Base-by-base conservation (phyloP, 1,140 invertebrate genomes). In the Atta colombica region DNA sequence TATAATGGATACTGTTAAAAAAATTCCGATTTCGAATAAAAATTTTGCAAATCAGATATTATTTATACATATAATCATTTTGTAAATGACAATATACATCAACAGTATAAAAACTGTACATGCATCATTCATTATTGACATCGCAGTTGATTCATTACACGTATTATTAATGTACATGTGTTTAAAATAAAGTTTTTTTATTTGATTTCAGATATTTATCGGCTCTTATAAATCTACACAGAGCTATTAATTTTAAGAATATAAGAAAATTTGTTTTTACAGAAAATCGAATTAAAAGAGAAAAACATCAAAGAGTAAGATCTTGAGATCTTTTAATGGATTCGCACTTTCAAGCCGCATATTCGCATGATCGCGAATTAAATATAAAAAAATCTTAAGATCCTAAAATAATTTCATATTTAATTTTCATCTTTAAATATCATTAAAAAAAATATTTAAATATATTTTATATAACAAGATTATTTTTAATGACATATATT, bases 261-360 rank as follows among this genome's bases (percentile, higher is more conserved):
- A 14, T n/a, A 28, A 65, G 8, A 6, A 31, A 75, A 39, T n/a
- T 58, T 14, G 21, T 18, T 21, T 51, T 7, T 63, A 60, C 72
- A 95, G 92, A 95, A 95, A 93, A 95, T 95, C 49, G 96, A 96
- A 89, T 93, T 94, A 2, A 95, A 96, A 81, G 95, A 96, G 75
- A 95, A 96, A 87, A 81, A 93, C 66, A 94, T 94, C 89, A 95
- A 97, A 71, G 95, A 96, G 55, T 25, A 0, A 25, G 25, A 25
- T 96, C 97, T 88, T 97, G 96, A 96, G 96, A 97, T 75, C 95
- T 95, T 61, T 93, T 96, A 68, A 94, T 95, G 82, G 95, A 95
- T 45, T 96, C 96, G 55, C 95, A 96, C 68, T 95, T 96, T 74
- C 93, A 92, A 71, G 93, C 96, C 16, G 96, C 96, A 5, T 93